A percentile compares a stretch with the other conserved stretches of the same genome.
These are phyloP conservation scores for Bergia sp. DNA, from an alignment of 92 coral and sea anemone species.

Conservation along the genomic window DNA sequence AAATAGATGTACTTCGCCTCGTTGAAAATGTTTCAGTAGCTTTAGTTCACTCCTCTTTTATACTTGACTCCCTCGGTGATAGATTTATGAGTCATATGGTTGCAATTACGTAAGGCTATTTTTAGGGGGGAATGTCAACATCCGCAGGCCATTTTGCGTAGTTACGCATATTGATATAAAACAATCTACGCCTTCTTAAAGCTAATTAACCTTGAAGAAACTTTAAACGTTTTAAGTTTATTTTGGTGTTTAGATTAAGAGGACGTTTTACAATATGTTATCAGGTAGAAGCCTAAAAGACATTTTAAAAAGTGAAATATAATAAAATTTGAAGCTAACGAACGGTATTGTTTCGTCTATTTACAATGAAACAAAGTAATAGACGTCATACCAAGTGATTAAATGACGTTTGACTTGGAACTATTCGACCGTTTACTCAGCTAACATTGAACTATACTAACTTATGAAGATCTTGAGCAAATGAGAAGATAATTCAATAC, in stretches of 20 bases:
- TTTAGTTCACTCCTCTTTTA: background rate
- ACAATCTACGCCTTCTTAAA: background rate
- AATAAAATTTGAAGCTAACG: background rate
- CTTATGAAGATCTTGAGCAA: too few species aligned
- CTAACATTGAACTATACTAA: background rate
- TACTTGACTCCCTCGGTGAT: background rate
- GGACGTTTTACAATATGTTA: background rate
- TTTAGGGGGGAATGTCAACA: constrained; percentile 18
- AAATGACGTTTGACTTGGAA: background rate
- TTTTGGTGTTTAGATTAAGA: background rate
- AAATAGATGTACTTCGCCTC: background rate
- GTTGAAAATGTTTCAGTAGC: background rate
- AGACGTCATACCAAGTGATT: background rate
- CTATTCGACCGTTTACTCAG: background rate
- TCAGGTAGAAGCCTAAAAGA: background rate
- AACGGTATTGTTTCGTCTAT: too few species aligned
- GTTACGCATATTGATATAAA: background rate
- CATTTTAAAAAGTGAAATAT: background rate
- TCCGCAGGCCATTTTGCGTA: background rate
- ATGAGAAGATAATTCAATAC: background rate
- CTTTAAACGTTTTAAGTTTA: background rate
- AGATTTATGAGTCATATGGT: background rate
- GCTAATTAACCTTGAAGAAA: background rate
- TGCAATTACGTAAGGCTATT: constrained; percentile 5
- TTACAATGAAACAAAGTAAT: too few species aligned